A percentile compares a stretch with the other conserved stretches of the same genome.
Conservation (phyloP, 1,140 invertebrate genomes). For the Pygmarrhopalites habei region DNA sequence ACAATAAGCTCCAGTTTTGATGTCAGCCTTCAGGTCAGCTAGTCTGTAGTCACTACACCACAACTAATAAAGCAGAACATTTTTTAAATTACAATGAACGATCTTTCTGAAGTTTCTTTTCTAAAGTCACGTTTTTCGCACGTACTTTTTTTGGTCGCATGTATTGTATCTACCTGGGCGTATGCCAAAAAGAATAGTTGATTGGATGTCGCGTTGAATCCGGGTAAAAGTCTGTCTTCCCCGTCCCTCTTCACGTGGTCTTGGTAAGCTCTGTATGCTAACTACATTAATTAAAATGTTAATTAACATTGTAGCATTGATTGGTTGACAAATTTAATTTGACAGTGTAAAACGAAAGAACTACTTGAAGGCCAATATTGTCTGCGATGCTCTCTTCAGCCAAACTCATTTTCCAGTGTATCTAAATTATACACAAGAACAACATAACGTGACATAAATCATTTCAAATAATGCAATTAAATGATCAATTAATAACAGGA, state of each 20-base stretch:
- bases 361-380: conserved; percentile 51
- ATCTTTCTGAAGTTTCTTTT: background rate
- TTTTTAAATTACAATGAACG: conserved; percentile 52
- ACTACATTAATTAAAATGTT: too few species aligned
- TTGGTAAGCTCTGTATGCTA: conserved; percentile 41
- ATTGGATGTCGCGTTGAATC: conserved; percentile 63
- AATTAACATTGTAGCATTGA: too few species aligned
- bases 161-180: conserved; percentile 48
- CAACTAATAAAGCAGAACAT: conserved; percentile 74
- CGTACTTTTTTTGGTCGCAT: background rate
- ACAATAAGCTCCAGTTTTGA: too few species aligned
- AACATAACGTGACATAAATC: too few species aligned
- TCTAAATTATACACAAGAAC: too few species aligned
- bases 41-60: conserved; percentile 69
- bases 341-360: too few species aligned
- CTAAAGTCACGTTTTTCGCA: background rate
- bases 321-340: too few species aligned
- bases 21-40: conserved; percentile 44
- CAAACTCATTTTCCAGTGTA: conserved; percentile 5
- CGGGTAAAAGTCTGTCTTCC: conserved; percentile 52
- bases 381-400: conserved; percentile 50
- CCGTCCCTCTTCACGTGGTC: conserved; percentile 34
- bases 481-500: too few species aligned
- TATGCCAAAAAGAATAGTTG: conserved; percentile 83
- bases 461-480: too few species aligned